Evolutionary conservation across 2,888 invertebrate genomes (phyloP), one percentile per base, ranked within the genome.

Genomic region (Smittia sp.): DNA sequence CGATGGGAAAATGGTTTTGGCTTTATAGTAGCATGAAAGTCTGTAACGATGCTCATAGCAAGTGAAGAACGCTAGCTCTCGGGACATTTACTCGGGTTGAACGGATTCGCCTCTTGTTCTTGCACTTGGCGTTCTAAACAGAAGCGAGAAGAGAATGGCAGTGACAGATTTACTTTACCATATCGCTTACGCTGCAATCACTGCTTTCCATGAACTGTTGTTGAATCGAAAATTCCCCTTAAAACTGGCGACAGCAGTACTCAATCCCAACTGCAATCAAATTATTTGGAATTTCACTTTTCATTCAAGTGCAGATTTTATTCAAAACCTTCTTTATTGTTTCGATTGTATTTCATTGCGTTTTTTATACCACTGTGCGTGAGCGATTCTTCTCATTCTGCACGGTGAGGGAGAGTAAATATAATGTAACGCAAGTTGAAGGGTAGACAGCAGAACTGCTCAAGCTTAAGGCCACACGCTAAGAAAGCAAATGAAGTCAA

Each of bases 241-340:
- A n/a, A n/a, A n/a, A n/a, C n/a, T n/a, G n/a, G n/a, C n/a, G n/a
- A n/a, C n/a, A n/a, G n/a, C n/a, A n/a, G n/a, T n/a, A n/a, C n/a
- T n/a, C n/a, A n/a, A n/a, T n/a, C n/a, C n/a, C n/a, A n/a, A n/a
- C n/a, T n/a, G n/a, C n/a, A n/a, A n/a, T n/a, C n/a, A n/a, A n/a
- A n/a, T n/a, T n/a, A n/a, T n/a, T n/a, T n/a, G 27, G n/a, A 3
- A n/a, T 24, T 15, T 20, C 38, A 18, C 58, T 52, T 24, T 52
- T 68, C 63, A 2, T 25, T 32, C 38, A 6, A n/a, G n/a, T n/a
- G n/a, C n/a, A n/a, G n/a, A n/a, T n/a, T 66, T 15, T 15, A 66
- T 66, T 32, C 66, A 65, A 27, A 65, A 27, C 32, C 32, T 65
- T 65, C 62, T 65, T 68, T 68, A 68, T 68, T 68, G 69, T 69